Conservation (phyloP, 2,797 vertebrate genomes). For the Scyliorhinus canicula region DNA sequence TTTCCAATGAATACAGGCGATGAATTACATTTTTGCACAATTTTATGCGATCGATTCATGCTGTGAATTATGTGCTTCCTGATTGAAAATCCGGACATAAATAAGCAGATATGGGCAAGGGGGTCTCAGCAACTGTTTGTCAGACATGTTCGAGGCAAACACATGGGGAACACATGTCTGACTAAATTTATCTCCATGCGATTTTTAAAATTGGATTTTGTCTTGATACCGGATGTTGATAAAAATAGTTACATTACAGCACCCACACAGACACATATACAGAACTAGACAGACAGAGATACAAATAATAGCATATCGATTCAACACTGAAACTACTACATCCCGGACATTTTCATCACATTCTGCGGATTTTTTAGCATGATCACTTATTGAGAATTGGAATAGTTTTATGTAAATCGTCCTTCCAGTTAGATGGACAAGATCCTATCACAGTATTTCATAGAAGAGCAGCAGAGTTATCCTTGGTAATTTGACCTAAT, state of each 20-base stretch:
- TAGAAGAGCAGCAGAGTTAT: background rate
- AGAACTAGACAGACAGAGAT: background rate
- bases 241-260: background rate
- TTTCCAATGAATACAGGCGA: background rate
- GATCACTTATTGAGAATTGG: background rate
- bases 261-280: background rate
- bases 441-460: background rate
- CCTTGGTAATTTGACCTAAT: background rate
- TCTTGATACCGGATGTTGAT: background rate
- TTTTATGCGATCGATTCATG: background rate
- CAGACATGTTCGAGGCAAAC: constrained; percentile 51
- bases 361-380: background rate
- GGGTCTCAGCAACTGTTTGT: constrained; percentile 43
- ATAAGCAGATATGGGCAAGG: constrained; percentile 38
- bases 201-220: background rate
- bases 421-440: background rate
- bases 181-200: constrained; percentile 41
- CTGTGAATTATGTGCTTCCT: constrained; percentile 45
- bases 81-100: constrained; percentile 46
- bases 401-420: background rate
- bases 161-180: constrained; percentile 53
- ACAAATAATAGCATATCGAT: background rate
- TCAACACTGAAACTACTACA: background rate
- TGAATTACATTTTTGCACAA: background rate
- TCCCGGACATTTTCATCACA: background rate